Evolutionary conservation across 1,140 invertebrate genomes (phyloP), one percentile per base, ranked within the genome.

Genomic region (Sweltsa coloradensis): DNA sequence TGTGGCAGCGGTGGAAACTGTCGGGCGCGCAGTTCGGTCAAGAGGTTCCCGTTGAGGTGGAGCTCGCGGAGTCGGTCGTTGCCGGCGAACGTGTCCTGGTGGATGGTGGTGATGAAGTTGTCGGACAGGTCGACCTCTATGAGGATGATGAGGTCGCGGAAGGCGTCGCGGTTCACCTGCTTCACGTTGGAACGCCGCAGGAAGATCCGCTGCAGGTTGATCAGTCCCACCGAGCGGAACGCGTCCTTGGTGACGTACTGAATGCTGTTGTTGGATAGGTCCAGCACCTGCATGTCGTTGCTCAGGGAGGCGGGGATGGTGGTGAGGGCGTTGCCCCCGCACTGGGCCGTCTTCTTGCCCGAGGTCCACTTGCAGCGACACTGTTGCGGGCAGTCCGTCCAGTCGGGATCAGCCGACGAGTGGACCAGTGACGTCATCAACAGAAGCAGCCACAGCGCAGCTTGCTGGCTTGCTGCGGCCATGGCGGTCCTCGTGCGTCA

Each of bases 301-400:
- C 85, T 83, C 49, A 92, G 70, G 1, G 70, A 71, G 13, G 72
- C 72, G 16, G 87, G 87, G 21, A 89, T 70, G 46, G 78, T 73
- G 53, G 83, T 78, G 43, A 88, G 74, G 42, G 82, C 79, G 21
- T 81, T 77, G 47, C 82, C 78, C 45, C 78, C 76, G 65, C 88
- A 91, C 22, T 85, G 69, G 23, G 86, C 88, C 2, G 85, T 87
- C 57, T 88, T 88, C 64, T 90, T 90, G 22, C 87, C 87, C 13
- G 81, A 84, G 13, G 82, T 82, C 88, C 89, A 92, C 66, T 87
- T 89, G 71, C 88, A 92, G 51, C 76, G 75, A 61, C 88, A 91
- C 45, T 82, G 78, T 11, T 71, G 62, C 34, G 85, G 85, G 60
- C 87, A 89, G 56, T 85, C 81, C 11, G 82, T 83, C 83, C 85